These are phyloP conservation scores for Alosa sapidissima DNA, from an alignment of 2,797 vertebrate species.

Conservation along the genomic window DNA sequence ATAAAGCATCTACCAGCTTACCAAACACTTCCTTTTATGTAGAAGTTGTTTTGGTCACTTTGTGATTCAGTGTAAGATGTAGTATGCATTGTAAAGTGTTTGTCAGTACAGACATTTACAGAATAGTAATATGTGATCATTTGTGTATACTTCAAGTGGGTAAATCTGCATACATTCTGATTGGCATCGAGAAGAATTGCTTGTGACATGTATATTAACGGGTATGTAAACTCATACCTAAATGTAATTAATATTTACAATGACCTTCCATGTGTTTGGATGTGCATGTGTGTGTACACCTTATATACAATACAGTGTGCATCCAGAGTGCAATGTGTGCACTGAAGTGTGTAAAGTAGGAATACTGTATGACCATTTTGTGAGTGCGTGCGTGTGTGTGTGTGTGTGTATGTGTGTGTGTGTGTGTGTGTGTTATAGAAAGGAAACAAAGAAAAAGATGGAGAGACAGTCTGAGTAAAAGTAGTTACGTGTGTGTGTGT, in stretches of 20 bases:
- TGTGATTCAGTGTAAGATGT: slow-evolving; percentile 14
- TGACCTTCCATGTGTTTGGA: slow-evolving; percentile 60
- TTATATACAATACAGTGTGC: slow-evolving; percentile 51
- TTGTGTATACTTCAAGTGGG: slow-evolving; percentile 52
- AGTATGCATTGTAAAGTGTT: neutral
- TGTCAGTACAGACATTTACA: slow-evolving; percentile 10
- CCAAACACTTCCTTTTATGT: neutral
- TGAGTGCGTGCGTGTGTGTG: neutral
- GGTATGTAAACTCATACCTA: slow-evolving; percentile 68
- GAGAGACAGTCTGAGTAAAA: neutral
- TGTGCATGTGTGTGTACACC: slow-evolving; percentile 41
- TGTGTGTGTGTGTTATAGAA: neutral
- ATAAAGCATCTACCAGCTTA: neutral
- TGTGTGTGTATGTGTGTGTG: neutral
- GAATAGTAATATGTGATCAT: slow-evolving; percentile 48
- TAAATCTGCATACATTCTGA: slow-evolving; percentile 58
- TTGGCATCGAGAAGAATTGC: slow-evolving; percentile 43
- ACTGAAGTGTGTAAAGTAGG: slow-evolving; percentile 1
- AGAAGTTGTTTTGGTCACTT: neutral
- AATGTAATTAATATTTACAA: slow-evolving; percentile 75
- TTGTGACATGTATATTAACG: slow-evolving; percentile 49
- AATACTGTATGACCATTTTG: slow-evolving; percentile 21
- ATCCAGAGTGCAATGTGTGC: slow-evolving; percentile 32
- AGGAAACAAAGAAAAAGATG: neutral
- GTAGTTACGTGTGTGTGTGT: slow-evolving; percentile 38